Conservation (phyloP, 2,113 vertebrate species). For the Charadrius vociferus region DNA sequence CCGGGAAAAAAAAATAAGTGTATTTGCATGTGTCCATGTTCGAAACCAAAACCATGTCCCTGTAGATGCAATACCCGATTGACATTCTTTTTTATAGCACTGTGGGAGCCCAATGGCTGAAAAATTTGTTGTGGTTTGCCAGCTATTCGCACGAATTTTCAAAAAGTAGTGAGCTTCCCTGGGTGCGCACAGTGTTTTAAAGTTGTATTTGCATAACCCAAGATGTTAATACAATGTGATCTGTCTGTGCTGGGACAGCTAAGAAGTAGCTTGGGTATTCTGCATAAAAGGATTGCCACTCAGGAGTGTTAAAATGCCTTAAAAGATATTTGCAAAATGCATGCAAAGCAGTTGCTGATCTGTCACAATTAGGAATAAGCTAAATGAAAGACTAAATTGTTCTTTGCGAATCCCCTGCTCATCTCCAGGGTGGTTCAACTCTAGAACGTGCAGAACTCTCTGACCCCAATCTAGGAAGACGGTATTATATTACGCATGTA, state of each 20-base stretch:
- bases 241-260: background rate
- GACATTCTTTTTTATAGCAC: background rate
- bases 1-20: background rate
- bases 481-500: background rate
- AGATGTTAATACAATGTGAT: background rate
- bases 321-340: background rate
- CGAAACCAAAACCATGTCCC: background rate
- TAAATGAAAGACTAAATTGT: background rate
- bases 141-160: background rate
- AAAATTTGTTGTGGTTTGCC: background rate
- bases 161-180: background rate
- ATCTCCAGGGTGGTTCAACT: background rate
- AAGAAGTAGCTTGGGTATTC: background rate
- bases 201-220: background rate
- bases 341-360: background rate
- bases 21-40: background rate
- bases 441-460: background rate
- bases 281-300: background rate
- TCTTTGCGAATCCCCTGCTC: background rate
- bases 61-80: background rate
- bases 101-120: background rate
- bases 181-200: background rate
- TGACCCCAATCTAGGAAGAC: background rate
- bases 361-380: background rate
- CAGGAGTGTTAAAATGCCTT: background rate